phyloP scores from a whole-genome alignment of 2,797 vertebrate genomes.

The Scolopax rusticola region DNA sequence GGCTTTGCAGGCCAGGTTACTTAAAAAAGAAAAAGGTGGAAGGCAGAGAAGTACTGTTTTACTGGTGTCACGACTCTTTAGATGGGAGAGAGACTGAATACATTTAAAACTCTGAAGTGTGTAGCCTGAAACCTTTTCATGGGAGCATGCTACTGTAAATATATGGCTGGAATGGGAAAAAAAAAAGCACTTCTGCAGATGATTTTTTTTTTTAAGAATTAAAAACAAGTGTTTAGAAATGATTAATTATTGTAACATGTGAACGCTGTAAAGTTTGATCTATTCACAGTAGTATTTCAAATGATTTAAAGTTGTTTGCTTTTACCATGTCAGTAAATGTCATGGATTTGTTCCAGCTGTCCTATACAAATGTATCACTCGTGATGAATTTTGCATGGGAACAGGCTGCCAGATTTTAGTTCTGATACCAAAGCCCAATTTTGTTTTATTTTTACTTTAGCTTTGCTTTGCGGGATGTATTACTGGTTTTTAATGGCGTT shows the following conservation, averaged over 20 bases:
- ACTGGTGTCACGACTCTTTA: not conserved
- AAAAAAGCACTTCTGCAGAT: not conserved
- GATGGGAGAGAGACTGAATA: not conserved
- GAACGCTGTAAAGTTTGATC: not conserved
- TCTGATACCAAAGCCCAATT: slow-evolving; percentile 10
- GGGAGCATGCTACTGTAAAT: not conserved
- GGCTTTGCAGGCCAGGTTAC: not conserved
- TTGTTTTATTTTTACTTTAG: not conserved
- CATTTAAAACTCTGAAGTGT: not conserved
- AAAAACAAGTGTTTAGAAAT: slow-evolving; percentile 13
- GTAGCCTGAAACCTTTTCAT: not conserved
- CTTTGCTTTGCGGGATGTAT: not conserved
- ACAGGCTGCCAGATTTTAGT: slow-evolving; percentile 13
- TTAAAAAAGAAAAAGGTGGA: not conserved
- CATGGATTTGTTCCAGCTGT: slow-evolving; percentile 59
- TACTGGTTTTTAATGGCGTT: not conserved
- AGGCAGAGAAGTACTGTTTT: not conserved
- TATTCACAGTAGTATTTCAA: slow-evolving; percentile 41
- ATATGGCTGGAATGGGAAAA: not conserved
- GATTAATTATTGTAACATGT: not conserved
- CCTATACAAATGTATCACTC: slow-evolving; percentile 17
- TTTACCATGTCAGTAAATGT: slow-evolving; percentile 36
- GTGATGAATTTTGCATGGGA: slow-evolving; percentile 35
- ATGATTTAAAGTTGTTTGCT: slow-evolving; percentile 56
- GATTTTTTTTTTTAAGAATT: not conserved